Evolutionary conservation across 2,113 vertebrate genomes (phyloP), one percentile per base, ranked within the genome.

Genomic region (Prunella himalayana): DNA sequence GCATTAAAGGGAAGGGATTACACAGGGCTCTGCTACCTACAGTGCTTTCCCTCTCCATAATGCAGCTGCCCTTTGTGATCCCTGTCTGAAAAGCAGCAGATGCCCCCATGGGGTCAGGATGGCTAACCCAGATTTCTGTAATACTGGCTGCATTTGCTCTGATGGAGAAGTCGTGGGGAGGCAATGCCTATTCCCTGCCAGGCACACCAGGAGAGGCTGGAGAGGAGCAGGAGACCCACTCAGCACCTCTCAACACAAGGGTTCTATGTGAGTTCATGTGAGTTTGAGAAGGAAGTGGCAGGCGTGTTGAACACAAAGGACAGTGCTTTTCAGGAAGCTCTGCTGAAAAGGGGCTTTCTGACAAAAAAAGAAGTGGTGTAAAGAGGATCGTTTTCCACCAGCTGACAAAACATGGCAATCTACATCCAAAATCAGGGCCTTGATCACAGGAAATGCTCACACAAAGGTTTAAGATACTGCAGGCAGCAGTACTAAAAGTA

Each of bases 1-100:
- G 92, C 91, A 90, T 94, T 96, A 95, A 80, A 95, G 16, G 15
- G 53, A 83, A 91, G 81, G 81, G 92, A 96, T 96, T 96, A 93
- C 65, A 90, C 0, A 0, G 61, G 25, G 44, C 85, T 86, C 45
- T 82, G 79, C 92, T 82, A 94, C 91, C 86, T 96, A 83, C 70
- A 82, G 73, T 54, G 75, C 82, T 88, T 94, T 91, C 91, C 84
- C 72, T 77, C 81, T 86, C 72, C 59, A 3, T 68, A 73, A 88
- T 49, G 65, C 80, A 95, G 78, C 86, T 86, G 91, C 79, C 90
- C 88, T 90, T 93, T 88, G 60, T 85, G 78, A 37, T 73, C 53
- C n/a, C 65, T 44, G 30, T 77, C 82, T 91, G 85, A 89, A 87
- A 70, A 92, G 91, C 89, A 94, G 86, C 82, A 89, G 85, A 87